Evolutionary conservation across 2,888 invertebrate genomes (phyloP).

Genomic region (Mechanitis messenoides): DNA sequence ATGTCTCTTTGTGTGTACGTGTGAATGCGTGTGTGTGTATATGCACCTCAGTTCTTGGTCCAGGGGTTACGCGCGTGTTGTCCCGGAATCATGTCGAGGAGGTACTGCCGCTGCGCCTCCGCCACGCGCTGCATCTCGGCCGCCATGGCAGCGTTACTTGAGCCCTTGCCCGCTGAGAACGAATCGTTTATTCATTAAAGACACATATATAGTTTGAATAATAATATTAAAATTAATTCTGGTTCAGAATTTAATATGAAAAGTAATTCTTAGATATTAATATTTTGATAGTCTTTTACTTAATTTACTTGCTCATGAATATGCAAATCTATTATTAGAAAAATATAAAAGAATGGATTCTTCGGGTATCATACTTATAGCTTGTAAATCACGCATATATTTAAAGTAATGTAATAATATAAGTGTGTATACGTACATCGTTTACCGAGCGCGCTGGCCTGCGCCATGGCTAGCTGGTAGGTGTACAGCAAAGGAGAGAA

Average conservation of each 20-base stretch:
- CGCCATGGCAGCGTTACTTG: constrained; percentile 62
- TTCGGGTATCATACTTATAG: too few relatives aligned
- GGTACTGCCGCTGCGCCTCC: constrained; percentile 94
- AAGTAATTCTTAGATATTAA: too few relatives aligned
- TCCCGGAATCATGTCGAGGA: constrained; percentile 95
- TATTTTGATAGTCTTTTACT: too few relatives aligned
- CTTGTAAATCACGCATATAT: not conserved
- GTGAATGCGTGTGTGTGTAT: not conserved
- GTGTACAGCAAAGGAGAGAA: constrained; percentile 92
- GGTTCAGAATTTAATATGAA: too few relatives aligned
- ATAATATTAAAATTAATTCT: too few relatives aligned
- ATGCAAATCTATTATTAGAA: too few relatives aligned
- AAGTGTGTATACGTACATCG: constrained; percentile 54
- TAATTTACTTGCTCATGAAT: too few relatives aligned
- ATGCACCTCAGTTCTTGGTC: constrained; percentile 57
- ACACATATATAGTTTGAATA: too few relatives aligned
- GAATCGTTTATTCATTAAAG: not conserved
- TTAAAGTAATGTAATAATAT: not conserved
- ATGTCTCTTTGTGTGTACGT: too few relatives aligned
- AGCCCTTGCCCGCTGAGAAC: constrained; percentile 54
- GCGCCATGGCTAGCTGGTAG: constrained; percentile 91
- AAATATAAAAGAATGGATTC: too few relatives aligned
- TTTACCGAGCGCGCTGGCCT: constrained; percentile 79
- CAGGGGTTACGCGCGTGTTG: constrained; percentile 65
- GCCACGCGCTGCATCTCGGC: constrained; percentile 91